Conservation (phyloP, 2,797 vertebrate genomes). For the Arremon aurantiirostris region DNA sequence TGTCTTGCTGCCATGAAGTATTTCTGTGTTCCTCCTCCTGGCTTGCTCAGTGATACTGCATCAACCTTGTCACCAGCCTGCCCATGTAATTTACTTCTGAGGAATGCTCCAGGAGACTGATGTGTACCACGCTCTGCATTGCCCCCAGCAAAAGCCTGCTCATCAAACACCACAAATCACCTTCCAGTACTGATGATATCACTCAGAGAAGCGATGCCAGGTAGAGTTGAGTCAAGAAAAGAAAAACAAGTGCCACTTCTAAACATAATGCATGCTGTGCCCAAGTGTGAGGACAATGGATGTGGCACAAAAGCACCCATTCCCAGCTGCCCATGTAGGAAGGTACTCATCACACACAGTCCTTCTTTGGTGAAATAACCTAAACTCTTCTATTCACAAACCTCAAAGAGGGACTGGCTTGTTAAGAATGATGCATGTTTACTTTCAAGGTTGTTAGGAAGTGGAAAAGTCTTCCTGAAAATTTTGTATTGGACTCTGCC, state of each 20-base stretch:
- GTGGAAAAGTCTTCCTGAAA: neutral
- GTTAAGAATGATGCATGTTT: neutral
- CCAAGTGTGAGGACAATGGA: neutral
- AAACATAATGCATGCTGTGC: neutral
- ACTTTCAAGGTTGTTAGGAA: neutral
- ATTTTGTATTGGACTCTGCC: neutral
- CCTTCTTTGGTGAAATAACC: neutral
- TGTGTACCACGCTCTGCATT: neutral
- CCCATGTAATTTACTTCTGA: neutral
- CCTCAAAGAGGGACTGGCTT: fast-evolving
- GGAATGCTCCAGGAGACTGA: neutral
- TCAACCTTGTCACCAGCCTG: neutral
- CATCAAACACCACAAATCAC: neutral
- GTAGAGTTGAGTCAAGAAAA: neutral
- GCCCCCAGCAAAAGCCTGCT: neutral
- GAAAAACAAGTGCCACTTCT: neutral
- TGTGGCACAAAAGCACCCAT: neutral
- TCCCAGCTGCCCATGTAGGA: neutral
- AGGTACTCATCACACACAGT: fast-evolving
- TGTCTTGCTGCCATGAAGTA: neutral
- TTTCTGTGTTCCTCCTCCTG: neutral
- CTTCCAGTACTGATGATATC: neutral
- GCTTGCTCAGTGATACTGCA: neutral
- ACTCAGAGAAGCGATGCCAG: neutral
- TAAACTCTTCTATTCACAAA: neutral